Conservation (phyloP, 2,888 invertebrate genomes). For the Lampropteryx suffumata region DNA sequence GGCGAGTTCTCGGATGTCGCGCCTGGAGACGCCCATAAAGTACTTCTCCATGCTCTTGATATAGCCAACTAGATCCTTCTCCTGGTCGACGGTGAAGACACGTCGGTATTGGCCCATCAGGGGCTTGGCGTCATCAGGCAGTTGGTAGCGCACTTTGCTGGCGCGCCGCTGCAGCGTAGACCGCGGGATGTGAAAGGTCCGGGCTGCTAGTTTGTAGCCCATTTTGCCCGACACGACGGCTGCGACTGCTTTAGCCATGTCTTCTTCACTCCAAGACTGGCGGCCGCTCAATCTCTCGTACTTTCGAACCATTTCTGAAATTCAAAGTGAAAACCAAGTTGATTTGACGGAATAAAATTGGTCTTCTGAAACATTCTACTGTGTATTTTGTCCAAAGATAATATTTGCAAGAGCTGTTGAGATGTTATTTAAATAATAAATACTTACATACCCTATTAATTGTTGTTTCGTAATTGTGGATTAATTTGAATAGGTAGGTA, state of each 20-base stretch:
- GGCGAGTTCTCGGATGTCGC: conserved; percentile 75
- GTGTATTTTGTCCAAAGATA: conserved; percentile 9
- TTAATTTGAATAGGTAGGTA: conserved; percentile 45
- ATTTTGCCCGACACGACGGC: conserved; percentile 78
- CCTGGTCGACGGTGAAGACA: conserved; percentile 76
- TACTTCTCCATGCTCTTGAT: conserved; percentile 78
- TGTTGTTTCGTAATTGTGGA: conserved; percentile 35
- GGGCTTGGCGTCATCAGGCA: conserved; percentile 71
- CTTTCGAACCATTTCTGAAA: conserved; percentile 79
- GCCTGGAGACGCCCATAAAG: conserved; percentile 75
- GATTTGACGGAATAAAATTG: conserved; percentile 2
- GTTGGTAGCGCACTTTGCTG: conserved; percentile 74
- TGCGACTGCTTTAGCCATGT: conserved; percentile 78
- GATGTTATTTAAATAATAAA: conserved; percentile 18
- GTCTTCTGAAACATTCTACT: not conserved
- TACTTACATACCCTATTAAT: no score
- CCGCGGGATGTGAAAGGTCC: conserved; percentile 76
- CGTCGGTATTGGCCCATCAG: conserved; percentile 76
- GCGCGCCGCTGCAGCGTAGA: conserved; percentile 76
- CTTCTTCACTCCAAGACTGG: conserved; percentile 78
- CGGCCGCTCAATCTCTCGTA: conserved; percentile 80
- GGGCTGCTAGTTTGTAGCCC: conserved; percentile 77
- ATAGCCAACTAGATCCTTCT: conserved; percentile 75
- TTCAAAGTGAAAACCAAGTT: conserved; percentile 15
- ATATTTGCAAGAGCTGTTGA: conserved; percentile 6